Evolutionary conservation across 2,888 invertebrate genomes (phyloP).

Genomic region (Cyrtodaria siliqua): DNA sequence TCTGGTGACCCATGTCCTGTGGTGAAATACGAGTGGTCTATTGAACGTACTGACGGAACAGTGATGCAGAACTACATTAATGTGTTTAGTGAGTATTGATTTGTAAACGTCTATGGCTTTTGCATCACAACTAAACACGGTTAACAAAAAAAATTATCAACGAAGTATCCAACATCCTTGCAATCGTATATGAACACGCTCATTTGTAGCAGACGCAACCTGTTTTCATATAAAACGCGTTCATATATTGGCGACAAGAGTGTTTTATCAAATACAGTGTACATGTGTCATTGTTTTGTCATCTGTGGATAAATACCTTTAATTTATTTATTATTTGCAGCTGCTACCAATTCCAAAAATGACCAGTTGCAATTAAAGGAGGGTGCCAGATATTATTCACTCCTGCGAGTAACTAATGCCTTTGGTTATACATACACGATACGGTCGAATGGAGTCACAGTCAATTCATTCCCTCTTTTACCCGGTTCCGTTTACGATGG

Average conservation of each 20-base stretch:
- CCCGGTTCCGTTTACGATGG: slow-evolving; percentile 76
- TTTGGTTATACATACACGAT: slow-evolving; percentile 64
- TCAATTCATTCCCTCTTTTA: slow-evolving; percentile 68
- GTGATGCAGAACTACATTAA: slow-evolving; percentile 58
- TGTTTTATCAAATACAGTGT: too few species aligned
- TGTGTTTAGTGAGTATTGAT: slow-evolving; percentile 53
- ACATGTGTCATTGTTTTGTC: too few species aligned
- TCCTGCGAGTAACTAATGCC: slow-evolving; percentile 69
- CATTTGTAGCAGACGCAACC: too few species aligned
- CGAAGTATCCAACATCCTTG: too few species aligned
- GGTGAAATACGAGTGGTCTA: slow-evolving; percentile 69
- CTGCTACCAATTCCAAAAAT: slow-evolving; percentile 56
- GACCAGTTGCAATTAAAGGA: slow-evolving; percentile 68
- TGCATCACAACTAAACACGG: too few species aligned
- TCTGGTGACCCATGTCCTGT: slow-evolving; percentile 75
- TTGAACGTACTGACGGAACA: slow-evolving; percentile 69
- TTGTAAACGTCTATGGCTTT: too few species aligned
- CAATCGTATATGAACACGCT: too few species aligned
- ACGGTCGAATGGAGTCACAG: slow-evolving; percentile 73
- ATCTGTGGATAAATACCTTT: too few species aligned
- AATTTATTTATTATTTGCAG: not conserved
- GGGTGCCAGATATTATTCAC: slow-evolving; percentile 68
- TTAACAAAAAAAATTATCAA: too few species aligned
- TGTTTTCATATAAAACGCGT: too few species aligned
- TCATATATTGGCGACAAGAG: too few species aligned